Conservation (phyloP, 2,797 vertebrate genomes). For the Eremophila alpestris region DNA sequence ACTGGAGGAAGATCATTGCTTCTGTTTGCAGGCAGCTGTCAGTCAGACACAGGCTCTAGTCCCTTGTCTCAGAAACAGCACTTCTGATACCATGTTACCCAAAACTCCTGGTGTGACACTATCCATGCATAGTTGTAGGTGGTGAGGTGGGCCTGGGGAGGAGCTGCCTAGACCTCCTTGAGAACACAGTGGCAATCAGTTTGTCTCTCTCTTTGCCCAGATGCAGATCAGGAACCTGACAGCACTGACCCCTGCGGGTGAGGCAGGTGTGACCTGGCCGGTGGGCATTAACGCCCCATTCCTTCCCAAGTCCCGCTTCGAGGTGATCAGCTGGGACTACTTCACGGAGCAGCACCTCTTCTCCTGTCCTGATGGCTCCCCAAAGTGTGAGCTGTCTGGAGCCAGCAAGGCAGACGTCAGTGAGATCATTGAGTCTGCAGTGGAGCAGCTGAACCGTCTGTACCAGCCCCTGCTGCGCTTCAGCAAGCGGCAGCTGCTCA, state of each 20-base stretch:
- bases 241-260: conserved; percentile 86
- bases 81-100: fast-evolving
- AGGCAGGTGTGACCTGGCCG: conserved; percentile 89
- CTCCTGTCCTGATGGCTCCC: conserved; percentile 87
- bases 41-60: not conserved
- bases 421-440: conserved; percentile 85
- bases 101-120: not conserved
- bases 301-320: conserved; percentile 90
- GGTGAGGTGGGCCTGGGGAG: not conserved
- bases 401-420: conserved; percentile 85
- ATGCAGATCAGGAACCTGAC: conserved; percentile 96
- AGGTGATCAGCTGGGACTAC: conserved; percentile 97
- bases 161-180: not conserved
- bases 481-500: conserved; percentile 88
- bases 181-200: not conserved
- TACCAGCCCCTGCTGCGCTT: conserved; percentile 93
- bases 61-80: not conserved
- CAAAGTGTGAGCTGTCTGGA: conserved; percentile 92
- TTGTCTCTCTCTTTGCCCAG: conserved; percentile 69
- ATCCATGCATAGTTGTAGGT: not conserved
- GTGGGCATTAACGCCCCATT: conserved; percentile 91
- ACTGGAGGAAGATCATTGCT: not conserved
- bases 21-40: not conserved
- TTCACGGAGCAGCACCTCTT: conserved; percentile 96
- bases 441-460: conserved; percentile 88